phyloP scores from a whole-genome alignment of 2,888 invertebrate genomes.

The Megamerina dolium region DNA sequence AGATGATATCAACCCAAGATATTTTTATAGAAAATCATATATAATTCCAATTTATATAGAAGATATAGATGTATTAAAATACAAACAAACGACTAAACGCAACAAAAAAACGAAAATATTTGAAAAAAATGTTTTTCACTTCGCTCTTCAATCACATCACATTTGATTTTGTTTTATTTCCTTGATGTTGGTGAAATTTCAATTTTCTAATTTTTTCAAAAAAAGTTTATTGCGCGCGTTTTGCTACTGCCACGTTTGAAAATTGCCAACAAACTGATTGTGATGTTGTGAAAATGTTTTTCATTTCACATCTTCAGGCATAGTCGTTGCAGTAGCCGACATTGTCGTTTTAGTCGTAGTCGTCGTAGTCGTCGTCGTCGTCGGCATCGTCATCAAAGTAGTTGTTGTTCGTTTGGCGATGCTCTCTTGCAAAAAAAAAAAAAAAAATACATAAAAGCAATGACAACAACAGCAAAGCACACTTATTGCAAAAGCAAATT shows the following conservation, averaged over 20 bases:
- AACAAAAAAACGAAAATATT: conserved; percentile 1
- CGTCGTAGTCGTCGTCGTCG: no score
- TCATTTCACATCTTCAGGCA: conserved; percentile 24
- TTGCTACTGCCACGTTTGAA: conserved; percentile 39
- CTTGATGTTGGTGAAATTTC: no score
- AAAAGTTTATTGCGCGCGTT: conserved; percentile 16
- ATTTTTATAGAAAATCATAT: no score
- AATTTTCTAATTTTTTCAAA: conserved; percentile 5
- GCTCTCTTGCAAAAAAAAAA: no score
- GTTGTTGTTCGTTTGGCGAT: no score
- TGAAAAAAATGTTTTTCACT: not conserved
- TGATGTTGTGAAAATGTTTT: conserved; percentile 30
- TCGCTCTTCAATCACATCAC: conserved; percentile 7
- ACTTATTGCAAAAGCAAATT: not conserved
- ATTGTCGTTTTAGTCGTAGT: no score
- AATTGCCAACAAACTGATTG: conserved; percentile 41
- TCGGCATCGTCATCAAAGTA: no score
- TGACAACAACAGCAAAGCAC: not conserved
- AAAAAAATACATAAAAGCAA: no score
- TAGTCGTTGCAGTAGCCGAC: conserved; percentile 18
- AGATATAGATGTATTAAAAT: no score
- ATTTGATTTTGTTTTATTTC: conserved; percentile 9
- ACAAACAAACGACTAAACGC: no score
- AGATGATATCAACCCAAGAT: no score
- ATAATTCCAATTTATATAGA: no score